A percentile compares a stretch with the other conserved stretches of the same genome.
Conservation (phyloP, 1,140 invertebrate genomes). For the Saxidomus purpurata region DNA sequence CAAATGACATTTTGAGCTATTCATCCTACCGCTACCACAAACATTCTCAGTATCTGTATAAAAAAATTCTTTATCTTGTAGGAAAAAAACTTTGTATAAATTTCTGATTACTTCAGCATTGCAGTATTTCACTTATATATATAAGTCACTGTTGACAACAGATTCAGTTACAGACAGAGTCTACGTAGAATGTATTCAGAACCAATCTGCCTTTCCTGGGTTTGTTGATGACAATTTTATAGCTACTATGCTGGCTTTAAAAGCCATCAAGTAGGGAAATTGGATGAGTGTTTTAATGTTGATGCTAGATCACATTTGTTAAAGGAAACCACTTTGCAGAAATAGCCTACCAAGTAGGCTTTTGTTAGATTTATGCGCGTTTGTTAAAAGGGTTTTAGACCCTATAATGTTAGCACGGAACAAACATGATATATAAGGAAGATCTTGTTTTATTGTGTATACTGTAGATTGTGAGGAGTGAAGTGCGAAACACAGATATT, state of each 20-base stretch:
- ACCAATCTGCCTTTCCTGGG: neutral
- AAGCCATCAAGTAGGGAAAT: neutral
- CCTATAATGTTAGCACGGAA: too few species aligned
- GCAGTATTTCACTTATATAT: too few species aligned
- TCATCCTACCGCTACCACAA: too few species aligned
- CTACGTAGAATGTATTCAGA: neutral
- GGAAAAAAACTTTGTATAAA: too few species aligned
- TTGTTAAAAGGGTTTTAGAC: neutral
- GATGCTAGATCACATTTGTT: neutral
- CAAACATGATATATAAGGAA: too few species aligned
- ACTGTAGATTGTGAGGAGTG: too few species aligned
- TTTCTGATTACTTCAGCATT: too few species aligned
- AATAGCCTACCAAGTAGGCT: neutral
- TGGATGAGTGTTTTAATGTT: neutral
- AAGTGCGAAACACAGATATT: too few species aligned
- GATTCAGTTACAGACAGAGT: neutral
- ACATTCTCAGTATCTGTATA: too few species aligned
- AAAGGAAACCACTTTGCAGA: neutral
- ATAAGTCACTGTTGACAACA: neutral
- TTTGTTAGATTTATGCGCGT: neutral
- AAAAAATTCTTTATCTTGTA: too few species aligned
- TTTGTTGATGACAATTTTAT: constrained; percentile 9
- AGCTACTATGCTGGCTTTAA: neutral
- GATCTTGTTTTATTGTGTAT: too few species aligned
- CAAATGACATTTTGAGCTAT: too few species aligned